These are phyloP conservation scores for Diplazon laetatorius DNA, from an alignment of 2,888 invertebrate species.

Conservation along the genomic window DNA sequence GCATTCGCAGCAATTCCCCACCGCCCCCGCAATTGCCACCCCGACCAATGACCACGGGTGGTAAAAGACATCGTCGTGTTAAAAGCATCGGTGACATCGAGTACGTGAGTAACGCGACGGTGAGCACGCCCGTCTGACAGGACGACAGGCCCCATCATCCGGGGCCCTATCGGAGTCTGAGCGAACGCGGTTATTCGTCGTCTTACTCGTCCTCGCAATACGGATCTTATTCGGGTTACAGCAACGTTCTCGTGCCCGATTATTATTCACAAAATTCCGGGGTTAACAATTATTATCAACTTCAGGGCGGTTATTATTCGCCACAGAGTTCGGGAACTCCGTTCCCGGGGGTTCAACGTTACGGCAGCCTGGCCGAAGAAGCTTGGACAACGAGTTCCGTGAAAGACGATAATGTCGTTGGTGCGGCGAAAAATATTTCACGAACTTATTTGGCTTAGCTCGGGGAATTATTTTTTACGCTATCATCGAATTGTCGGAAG, in stretches of 20 bases:
- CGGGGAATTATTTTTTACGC: conserved; percentile 28
- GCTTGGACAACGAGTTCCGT: conserved; percentile 72
- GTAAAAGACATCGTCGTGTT: conserved; percentile 86
- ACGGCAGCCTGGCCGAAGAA: conserved; percentile 80
- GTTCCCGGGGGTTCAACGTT: conserved; percentile 79
- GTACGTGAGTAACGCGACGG: conserved; percentile 78
- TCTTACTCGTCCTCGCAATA: conserved; percentile 77
- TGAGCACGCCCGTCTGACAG: conserved; percentile 81
- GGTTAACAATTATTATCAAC: conserved; percentile 75
- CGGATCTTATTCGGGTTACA: conserved; percentile 79
- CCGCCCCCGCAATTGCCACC: conserved; percentile 84
- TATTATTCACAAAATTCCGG: conserved; percentile 77
- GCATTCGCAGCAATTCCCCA: conserved; percentile 84
- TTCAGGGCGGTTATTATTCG: conserved; percentile 79
- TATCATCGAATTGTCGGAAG: conserved; percentile 56
- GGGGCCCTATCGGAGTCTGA: conserved; percentile 81
- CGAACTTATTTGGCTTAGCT: conserved; percentile 71
- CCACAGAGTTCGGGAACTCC: conserved; percentile 78
- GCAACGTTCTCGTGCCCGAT: conserved; percentile 74
- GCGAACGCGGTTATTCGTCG: conserved; percentile 80
- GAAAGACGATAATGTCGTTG: conserved; percentile 24
- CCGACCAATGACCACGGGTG: conserved; percentile 75
- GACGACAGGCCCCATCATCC: conserved; percentile 80
- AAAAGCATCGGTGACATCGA: conserved; percentile 91
- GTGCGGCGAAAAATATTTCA: conserved; percentile 65